These are phyloP conservation scores for Metaphire vulgaris DNA, from an alignment of 1,140 invertebrate genomes.

Conservation along the genomic window DNA sequence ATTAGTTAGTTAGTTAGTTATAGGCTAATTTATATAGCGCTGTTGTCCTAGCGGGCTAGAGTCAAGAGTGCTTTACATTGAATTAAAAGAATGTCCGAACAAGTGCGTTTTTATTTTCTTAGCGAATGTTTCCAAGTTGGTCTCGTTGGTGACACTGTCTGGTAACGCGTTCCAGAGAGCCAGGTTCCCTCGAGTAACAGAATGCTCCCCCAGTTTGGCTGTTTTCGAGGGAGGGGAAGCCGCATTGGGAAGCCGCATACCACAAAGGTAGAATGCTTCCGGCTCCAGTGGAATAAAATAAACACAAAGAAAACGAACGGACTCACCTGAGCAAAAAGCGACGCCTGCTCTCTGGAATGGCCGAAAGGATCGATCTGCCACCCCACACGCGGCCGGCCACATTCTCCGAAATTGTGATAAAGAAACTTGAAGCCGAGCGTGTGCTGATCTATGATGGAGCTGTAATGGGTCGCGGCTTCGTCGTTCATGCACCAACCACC, in stretches of 20 bases:
- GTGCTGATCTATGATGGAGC: conserved; percentile 88
- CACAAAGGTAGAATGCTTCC: not conserved
- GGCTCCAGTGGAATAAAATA: not conserved
- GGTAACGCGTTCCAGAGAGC: not conserved
- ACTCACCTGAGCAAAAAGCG: conserved; percentile 66
- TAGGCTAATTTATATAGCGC: too few species aligned
- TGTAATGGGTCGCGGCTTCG: conserved; percentile 84
- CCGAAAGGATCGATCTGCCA: conserved; percentile 95
- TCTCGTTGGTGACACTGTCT: not conserved
- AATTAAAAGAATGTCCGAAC: too few species aligned
- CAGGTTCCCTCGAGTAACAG: too few species aligned
- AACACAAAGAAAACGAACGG: not conserved
- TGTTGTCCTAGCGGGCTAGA: too few species aligned
- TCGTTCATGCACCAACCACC: conserved; percentile 90
- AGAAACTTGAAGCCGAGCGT: conserved; percentile 60
- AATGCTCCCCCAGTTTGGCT: too few species aligned
- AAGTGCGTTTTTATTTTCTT: too few species aligned
- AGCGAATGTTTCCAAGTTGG: too few species aligned
- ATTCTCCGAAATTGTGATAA: conserved; percentile 74
- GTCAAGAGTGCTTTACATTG: too few species aligned
- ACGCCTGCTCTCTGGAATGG: conserved; percentile 76
- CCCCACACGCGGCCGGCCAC: conserved; percentile 69
- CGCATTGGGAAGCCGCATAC: not conserved
- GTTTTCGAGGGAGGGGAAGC: not conserved
- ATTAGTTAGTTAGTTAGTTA: too few species aligned